Evolutionary conservation across 2,113 vertebrate genomes (phyloP), one percentile per base, ranked within the genome.

Genomic region (Bujurquina vittata): DNA sequence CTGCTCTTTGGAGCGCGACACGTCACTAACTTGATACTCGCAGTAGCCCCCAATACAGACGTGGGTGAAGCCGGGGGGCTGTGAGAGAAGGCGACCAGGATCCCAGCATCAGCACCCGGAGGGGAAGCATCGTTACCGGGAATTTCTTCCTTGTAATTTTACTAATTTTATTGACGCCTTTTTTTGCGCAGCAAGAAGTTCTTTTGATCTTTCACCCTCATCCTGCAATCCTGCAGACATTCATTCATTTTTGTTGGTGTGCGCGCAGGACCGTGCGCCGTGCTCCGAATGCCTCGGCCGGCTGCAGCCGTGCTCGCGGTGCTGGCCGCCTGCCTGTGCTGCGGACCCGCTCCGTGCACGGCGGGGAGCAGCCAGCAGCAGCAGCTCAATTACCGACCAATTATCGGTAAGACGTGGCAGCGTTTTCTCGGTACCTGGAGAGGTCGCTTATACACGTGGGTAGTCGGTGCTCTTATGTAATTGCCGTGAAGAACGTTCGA

Each of bases 371-470:
- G 26, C 79, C 84, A 23, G 76, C 85, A 55, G 79, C 87, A 59
- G 79, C 87, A 59, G 60, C 88, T 87, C 59, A 95, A 95, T 26
- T 14, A 89, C 80, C 91, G 95, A 52, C 94, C 95, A 4, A 75
- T 95, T 40, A 95, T 96, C 77, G 95, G 95, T 96, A 86, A 95
- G 89, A 54, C n/a, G 1, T 9, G 8, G 0, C 9, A 8, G 3
- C 52, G 12, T 72, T 72, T 52, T 40, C 1, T 20, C 3, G 3
- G 17, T 31, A 60, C 26, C 10, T 29, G 15, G 5, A 20, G 43
- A 72, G 31, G 17, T 52, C 65, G 23, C 31, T 8, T 40, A 17
- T n/a, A 14, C 60, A 43, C 5, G 72, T 23, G 18, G 23, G 55
- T 37, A 52, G 15, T 22, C 15, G 5, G n/a, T 2, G 33, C 33